Percentiles rank a stretch among this genome's conserved stretches.
These are phyloP conservation scores for Dromas ardeola DNA, from an alignment of 2,113 vertebrate species.

Conservation along the genomic window DNA sequence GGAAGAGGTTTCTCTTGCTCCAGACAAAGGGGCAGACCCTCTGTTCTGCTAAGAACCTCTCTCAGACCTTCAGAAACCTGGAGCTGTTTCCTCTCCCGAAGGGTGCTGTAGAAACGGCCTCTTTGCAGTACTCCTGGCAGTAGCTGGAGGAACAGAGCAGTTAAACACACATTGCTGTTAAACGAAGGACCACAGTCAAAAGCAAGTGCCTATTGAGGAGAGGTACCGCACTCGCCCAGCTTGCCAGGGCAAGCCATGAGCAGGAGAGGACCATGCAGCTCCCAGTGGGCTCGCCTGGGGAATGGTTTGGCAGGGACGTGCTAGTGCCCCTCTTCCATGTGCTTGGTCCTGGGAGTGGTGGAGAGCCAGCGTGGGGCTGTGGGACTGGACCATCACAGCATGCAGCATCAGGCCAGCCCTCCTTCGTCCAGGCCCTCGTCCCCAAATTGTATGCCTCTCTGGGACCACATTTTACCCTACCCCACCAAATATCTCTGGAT, in stretches of 20 bases:
- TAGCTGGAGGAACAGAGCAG: not conserved
- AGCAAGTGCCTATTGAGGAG: not conserved
- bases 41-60: not conserved
- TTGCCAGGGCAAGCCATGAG: not conserved
- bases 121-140: not conserved
- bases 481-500: fast-evolving
- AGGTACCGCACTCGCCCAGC: not conserved
- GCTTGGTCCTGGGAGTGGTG: not conserved
- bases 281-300: not conserved
- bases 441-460: not conserved
- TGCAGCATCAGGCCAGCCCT: not conserved
- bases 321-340: fast-evolving
- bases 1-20: not conserved
- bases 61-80: not conserved
- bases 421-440: not conserved
- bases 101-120: not conserved
- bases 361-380: fast-evolving
- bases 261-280: not conserved
- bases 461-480: not conserved
- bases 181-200: not conserved
- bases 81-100: not conserved
- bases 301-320: not conserved
- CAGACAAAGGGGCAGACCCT: not conserved
- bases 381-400: not conserved
- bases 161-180: not conserved